A percentile compares a stretch with the other conserved stretches of the same genome.
Conservation (phyloP, 2,113 vertebrate species). For the Orthochromis indermauri region DNA sequence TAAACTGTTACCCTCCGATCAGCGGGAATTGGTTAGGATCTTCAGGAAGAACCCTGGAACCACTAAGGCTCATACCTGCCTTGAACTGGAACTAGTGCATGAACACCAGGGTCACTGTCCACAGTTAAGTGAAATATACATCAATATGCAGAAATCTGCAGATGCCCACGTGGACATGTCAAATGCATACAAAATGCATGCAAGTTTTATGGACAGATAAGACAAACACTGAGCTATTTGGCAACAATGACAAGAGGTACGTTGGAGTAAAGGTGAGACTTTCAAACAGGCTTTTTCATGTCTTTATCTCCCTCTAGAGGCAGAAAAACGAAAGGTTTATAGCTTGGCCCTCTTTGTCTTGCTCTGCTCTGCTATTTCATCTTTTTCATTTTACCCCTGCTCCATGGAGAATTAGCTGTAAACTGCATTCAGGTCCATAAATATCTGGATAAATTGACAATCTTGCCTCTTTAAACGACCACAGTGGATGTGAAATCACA, state of each 20-base stretch:
- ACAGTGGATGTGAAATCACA: neutral
- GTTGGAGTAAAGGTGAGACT: neutral
- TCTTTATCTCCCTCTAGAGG: constrained; percentile 58
- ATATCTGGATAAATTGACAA: neutral
- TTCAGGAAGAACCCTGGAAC: neutral
- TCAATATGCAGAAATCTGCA: neutral
- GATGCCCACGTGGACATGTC: neutral
- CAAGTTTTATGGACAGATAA: neutral
- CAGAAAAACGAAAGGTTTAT: neutral
- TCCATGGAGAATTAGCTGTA: neutral
- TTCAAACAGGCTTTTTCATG: neutral
- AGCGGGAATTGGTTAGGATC: neutral
- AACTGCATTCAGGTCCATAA: neutral
- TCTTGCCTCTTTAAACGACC: neutral
- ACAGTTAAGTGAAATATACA: neutral
- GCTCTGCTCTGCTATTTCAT: neutral
- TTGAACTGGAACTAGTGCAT: neutral
- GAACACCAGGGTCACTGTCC: neutral
- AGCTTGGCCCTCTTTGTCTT: neutral
- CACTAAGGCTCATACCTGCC: neutral
- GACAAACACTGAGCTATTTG: neutral
- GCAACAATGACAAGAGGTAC: neutral
- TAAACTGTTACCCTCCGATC: neutral
- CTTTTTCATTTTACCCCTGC: neutral
- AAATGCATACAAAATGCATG: neutral